These are phyloP conservation scores for Pogonomyrmex barbatus DNA, from an alignment of 1,140 invertebrate genomes.

Conservation along the genomic window DNA sequence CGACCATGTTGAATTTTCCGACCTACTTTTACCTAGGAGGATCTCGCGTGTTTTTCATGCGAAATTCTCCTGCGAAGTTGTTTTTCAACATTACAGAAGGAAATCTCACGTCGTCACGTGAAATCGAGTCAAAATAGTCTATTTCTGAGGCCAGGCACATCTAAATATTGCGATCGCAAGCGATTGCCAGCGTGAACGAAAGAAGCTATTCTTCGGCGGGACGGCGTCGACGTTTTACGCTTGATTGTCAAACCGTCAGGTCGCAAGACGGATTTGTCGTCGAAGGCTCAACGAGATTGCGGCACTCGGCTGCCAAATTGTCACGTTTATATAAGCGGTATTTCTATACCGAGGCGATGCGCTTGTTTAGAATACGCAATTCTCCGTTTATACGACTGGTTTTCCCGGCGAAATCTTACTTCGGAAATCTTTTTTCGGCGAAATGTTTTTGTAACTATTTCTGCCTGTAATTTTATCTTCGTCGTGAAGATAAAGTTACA, in stretches of 20 bases:
- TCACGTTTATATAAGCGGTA: slow-evolving; percentile 35
- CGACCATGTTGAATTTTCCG: background rate
- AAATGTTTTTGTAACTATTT: slow-evolving; percentile 38
- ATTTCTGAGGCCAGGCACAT: background rate
- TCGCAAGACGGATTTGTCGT: slow-evolving; percentile 2
- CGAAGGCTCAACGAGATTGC: slow-evolving; percentile 9
- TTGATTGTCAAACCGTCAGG: slow-evolving; percentile 9
- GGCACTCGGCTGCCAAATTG: slow-evolving; percentile 38
- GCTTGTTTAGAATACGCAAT: slow-evolving; percentile 23
- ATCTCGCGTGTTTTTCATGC: background rate
- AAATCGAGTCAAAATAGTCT: slow-evolving; percentile 9
- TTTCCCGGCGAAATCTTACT: slow-evolving; percentile 13
- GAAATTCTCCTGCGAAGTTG: background rate
- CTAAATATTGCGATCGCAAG: background rate
- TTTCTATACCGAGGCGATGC: background rate
- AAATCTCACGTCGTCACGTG: background rate
- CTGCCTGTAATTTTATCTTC: background rate
- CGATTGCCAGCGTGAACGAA: background rate
- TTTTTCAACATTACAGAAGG: background rate
- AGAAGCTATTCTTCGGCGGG: background rate
- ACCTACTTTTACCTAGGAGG: background rate
- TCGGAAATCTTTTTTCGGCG: slow-evolving; percentile 23
- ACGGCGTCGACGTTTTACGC: slow-evolving; percentile 25
- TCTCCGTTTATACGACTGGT: background rate
- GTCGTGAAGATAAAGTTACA: background rate